Evolutionary conservation across 2,888 invertebrate species (phyloP).

Genomic region (Philonicus albiceps): DNA sequence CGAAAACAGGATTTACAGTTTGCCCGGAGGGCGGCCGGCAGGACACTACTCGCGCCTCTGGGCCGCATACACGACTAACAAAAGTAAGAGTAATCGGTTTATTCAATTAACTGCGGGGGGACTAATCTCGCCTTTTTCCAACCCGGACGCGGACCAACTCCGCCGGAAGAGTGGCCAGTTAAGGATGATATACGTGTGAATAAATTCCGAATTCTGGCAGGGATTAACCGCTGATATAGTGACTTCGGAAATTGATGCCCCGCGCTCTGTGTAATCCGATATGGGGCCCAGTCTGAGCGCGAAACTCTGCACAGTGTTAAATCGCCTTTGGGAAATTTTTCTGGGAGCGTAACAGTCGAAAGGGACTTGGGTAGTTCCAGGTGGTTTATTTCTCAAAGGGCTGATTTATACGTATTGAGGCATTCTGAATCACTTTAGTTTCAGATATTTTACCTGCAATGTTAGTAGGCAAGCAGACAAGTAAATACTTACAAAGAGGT

Average conservation of each 20-base stretch:
- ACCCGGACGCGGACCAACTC: conserved; percentile 44
- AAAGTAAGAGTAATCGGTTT: conserved; percentile 50
- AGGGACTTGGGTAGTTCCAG: neutral
- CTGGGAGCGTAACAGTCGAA: neutral
- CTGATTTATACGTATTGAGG: neutral
- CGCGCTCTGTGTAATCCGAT: neutral
- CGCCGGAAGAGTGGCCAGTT: conserved; percentile 47
- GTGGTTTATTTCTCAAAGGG: neutral
- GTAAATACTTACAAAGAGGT: no score
- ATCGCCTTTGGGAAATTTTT: neutral
- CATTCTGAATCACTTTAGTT: neutral
- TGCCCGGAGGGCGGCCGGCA: neutral
- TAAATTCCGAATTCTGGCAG: conserved; percentile 52
- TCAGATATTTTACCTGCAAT: no score
- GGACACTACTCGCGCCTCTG: conserved; percentile 10
- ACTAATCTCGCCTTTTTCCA: conserved; percentile 44
- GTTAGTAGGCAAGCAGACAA: no score
- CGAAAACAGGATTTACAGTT: conserved; percentile 13
- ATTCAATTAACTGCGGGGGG: conserved; percentile 52
- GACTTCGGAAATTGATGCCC: conserved; percentile 50
- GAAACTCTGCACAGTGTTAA: neutral
- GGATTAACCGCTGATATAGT: conserved; percentile 52
- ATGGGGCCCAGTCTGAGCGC: neutral
- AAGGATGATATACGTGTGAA: conserved; percentile 53
- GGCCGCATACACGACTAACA: conserved; percentile 38